Evolutionary conservation across 92 coral and sea anemone species (phyloP), one percentile per base, ranked within the genome.

Genomic region (Epizoanthus fatuus): DNA sequence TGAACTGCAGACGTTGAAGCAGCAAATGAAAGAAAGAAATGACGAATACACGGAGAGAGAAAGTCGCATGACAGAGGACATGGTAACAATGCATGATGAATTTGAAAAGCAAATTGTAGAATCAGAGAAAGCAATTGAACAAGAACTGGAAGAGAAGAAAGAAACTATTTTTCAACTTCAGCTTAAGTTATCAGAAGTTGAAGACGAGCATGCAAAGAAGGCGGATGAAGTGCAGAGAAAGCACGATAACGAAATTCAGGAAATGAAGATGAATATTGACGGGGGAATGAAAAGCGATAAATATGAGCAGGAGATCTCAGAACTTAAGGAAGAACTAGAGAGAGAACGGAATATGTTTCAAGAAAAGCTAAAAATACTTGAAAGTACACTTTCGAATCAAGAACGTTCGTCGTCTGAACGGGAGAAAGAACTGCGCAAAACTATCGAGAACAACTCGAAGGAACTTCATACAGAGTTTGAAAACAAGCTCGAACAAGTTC

Each of bases 61-160:
- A 57, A 72, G 59, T 39, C 89, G 81, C 63, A 86, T 87, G 81
- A 89, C 92, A 38, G 87, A 81, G 57, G 97, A 91, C 73, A 17
- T 90, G 45, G 19, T 81, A 85, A 76, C 77, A 35, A 87, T 95
- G 98, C 93, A 85, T 37, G 67, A 81, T 71, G 96, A 91, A 63
- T 93, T 74, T 86, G 96, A 91, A 78, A 63, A 83, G n/a, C 93
- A 92, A 45, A 37, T 94, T 35, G 86, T 80, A 13, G 87, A 87
- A 16, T 79, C 87, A 37, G 85, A 81, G 66, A 72, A 73, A 37
- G 89, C 74, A 71, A 80, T 91, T 81, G 91, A 90, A 38, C 66
- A 81, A 39, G 86, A 81, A 72, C 86, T 83, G 22, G 91, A 88
- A 52, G 78, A 63, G 9, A 74, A 85, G 44, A 37, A 63, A 5